Evolutionary conservation across 2,888 invertebrate genomes (phyloP).

Genomic region (Drepanosiphum platanoidis): DNA sequence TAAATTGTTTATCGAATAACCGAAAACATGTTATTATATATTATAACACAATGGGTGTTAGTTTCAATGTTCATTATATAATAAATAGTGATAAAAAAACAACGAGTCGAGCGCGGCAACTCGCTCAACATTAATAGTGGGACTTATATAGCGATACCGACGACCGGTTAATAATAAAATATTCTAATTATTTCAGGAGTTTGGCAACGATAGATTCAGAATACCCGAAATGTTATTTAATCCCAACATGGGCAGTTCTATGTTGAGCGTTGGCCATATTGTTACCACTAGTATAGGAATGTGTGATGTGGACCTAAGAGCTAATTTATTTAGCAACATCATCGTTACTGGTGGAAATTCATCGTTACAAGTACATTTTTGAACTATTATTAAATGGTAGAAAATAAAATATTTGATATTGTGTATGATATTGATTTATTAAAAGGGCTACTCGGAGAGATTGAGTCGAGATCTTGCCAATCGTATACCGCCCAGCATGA

Average conservation of each 20-base stretch:
- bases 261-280: slow-evolving; percentile 88
- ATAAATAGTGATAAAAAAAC: too few relatives aligned
- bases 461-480: slow-evolving; percentile 85
- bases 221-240: slow-evolving; percentile 96
- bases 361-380: slow-evolving; percentile 74
- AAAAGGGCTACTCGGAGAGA: slow-evolving; percentile 91
- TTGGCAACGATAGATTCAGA: slow-evolving; percentile 90
- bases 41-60: too few relatives aligned
- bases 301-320: slow-evolving; percentile 96
- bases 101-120: too few relatives aligned
- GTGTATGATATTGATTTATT: background rate
- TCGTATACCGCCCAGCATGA: slow-evolving; percentile 90
- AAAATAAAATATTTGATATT: background rate
- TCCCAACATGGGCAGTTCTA: slow-evolving; percentile 76
- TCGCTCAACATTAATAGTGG: too few relatives aligned
- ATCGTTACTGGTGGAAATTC: slow-evolving; percentile 96
- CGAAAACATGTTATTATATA: too few relatives aligned
- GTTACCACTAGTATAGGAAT: slow-evolving; percentile 89
- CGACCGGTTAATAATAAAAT: too few relatives aligned
- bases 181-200: slow-evolving; percentile 72
- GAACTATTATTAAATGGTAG: background rate
- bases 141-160: too few relatives aligned
- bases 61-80: too few relatives aligned
- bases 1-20: too few relatives aligned
- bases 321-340: slow-evolving; percentile 93